phyloP scores from a whole-genome alignment of 2,888 invertebrate genomes.

The Drosophila longiperda region DNA sequence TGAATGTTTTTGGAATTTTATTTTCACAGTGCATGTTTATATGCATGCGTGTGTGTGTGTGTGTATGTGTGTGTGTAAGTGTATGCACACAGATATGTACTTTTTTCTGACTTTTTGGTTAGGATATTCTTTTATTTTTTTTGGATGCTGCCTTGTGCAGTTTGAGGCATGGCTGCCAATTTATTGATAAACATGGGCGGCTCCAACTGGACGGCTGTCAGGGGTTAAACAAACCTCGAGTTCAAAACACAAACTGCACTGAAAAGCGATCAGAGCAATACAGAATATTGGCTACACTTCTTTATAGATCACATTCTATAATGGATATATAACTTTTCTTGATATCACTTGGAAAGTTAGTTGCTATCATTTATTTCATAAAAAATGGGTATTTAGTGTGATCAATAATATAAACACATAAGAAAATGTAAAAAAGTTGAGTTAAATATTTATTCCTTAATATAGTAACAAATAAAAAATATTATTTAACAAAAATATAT shows the following conservation, averaged over 20 bases:
- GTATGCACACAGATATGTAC: not conserved
- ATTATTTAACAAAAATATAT: too few relatives aligned
- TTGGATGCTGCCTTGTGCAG: conserved; percentile 33
- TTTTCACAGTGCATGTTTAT: conserved; percentile 49
- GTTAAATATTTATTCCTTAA: too few relatives aligned
- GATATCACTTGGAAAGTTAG: not conserved
- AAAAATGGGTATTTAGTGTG: too few relatives aligned
- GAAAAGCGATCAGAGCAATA: not conserved
- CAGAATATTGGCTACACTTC: conserved; percentile 12
- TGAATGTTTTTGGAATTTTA: conserved; percentile 72
- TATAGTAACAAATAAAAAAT: too few relatives aligned
- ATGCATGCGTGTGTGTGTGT: conserved; percentile 6
- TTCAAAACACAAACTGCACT: conserved; percentile 19
- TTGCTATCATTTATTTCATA: not conserved
- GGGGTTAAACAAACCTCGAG: conserved; percentile 47
- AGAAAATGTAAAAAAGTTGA: not conserved
- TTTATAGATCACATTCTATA: too few relatives aligned
- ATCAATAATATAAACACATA: not conserved
- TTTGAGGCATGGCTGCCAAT: conserved; percentile 68
- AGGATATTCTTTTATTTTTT: conserved; percentile 41
- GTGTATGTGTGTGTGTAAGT: conserved; percentile 5
- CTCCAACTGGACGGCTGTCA: conserved; percentile 17
- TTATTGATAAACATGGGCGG: conserved; percentile 71
- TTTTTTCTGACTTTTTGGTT: conserved; percentile 55
- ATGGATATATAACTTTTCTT: not conserved